phyloP scores from a whole-genome alignment of 2,797 vertebrate species.

The Onychomys arenicola region DNA sequence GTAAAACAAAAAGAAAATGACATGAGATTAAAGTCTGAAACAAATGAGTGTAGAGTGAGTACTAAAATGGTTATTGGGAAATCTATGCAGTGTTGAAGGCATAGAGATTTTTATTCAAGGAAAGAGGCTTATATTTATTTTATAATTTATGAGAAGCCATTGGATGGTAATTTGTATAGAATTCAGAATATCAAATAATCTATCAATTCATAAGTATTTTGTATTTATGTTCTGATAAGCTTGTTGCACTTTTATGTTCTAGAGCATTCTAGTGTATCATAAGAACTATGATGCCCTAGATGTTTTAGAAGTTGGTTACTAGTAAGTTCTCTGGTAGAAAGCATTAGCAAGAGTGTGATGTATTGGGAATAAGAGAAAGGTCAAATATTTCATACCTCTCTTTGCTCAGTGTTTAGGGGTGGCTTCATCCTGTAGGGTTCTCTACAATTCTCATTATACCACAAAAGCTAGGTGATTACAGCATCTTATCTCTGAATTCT shows the following conservation, averaged over 20 bases:
- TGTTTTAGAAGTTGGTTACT: neutral
- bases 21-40: neutral
- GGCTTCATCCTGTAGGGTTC: rapidly evolving
- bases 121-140: neutral
- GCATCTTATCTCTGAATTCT: neutral
- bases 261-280: neutral
- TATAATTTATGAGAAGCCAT: neutral
- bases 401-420: neutral
- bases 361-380: neutral
- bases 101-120: neutral
- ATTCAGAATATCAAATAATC: neutral
- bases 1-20: neutral
- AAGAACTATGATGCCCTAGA: neutral
- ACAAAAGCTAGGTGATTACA: neutral
- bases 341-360: neutral
- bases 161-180: neutral
- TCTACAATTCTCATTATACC: neutral
- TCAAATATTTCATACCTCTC: neutral
- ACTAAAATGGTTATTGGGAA: neutral
- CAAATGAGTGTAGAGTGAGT: rapidly evolving
- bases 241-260: neutral
- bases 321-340: neutral
- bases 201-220: neutral
- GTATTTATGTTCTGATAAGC: neutral
- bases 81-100: neutral